Evolutionary conservation across 2,888 invertebrate genomes (phyloP).

Genomic region (Macaria notata): DNA sequence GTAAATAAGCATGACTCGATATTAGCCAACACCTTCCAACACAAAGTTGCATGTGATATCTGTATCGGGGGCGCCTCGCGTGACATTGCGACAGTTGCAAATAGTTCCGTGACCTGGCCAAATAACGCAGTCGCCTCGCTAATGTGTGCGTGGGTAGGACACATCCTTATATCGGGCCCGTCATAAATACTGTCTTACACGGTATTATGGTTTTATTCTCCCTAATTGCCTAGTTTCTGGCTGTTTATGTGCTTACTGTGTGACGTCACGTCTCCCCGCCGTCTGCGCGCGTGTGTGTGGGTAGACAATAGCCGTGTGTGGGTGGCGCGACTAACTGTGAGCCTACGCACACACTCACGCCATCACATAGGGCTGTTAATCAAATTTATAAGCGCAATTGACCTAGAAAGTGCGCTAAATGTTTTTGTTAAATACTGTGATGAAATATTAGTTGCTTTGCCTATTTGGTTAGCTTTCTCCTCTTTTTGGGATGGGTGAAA

Average conservation of each 20-base stretch:
- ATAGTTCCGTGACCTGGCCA: conserved; percentile 10
- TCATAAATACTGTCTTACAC: conserved; percentile 29
- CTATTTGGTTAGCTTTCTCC: conserved; percentile 20
- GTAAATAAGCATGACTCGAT: no score
- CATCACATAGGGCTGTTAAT: conserved; percentile 34
- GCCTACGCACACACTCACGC: conserved; percentile 65
- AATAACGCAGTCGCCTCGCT: conserved; percentile 6
- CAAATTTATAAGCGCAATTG: conserved; percentile 30
- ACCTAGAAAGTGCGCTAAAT: conserved; percentile 24
- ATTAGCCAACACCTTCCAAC: no score
- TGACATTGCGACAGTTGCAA: no score
- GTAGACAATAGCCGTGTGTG: conserved; percentile 68
- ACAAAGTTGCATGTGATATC: no score
- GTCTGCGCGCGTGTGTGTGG: conserved; percentile 52
- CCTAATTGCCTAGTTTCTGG: conserved; percentile 49
- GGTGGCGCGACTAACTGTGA: conserved; percentile 65
- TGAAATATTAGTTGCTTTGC: conserved; percentile 15
- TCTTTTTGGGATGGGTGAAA: conserved; percentile 8
- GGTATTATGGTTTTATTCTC: conserved; percentile 36
- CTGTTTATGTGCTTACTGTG: conserved; percentile 39
- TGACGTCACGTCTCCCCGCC: conserved; percentile 65
- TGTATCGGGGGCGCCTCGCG: no score
- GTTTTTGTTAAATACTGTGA: conserved; percentile 22
- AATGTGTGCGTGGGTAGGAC: conserved; percentile 9
- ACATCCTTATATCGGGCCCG: conserved; percentile 3